These are phyloP conservation scores for Nymphicus hollandicus DNA, from an alignment of 2,113 vertebrate genomes.

Conservation along the genomic window DNA sequence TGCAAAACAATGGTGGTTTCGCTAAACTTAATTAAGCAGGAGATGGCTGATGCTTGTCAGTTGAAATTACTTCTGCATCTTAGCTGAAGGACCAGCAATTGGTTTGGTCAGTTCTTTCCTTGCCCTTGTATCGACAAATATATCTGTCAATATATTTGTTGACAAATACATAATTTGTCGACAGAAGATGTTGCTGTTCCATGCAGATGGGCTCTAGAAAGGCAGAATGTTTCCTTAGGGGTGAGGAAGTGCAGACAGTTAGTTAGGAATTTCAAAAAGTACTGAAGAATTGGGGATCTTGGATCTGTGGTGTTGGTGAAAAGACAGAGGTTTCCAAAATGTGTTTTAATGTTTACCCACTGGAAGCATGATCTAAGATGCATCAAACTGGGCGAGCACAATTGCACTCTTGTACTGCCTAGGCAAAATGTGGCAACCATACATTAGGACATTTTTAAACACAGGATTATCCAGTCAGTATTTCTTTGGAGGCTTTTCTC, in stretches of 20 bases:
- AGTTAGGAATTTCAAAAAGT: not conserved
- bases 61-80: not conserved
- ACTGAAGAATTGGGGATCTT: not conserved
- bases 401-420: not conserved
- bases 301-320: not conserved
- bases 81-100: not conserved
- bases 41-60: not conserved
- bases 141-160: not conserved
- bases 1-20: not conserved
- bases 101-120: not conserved
- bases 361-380: not conserved
- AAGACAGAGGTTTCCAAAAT: not conserved
- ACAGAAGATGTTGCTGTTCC: not conserved
- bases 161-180: not conserved
- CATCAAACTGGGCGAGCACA: not conserved
- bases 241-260: not conserved
- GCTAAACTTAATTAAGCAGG: not conserved
- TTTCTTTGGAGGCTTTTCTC: slow-evolving; percentile 18
- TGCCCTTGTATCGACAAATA: not conserved
- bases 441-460: not conserved
- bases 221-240: not conserved
- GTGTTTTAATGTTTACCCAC: not conserved
- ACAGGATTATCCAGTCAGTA: not conserved
- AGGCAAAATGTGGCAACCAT: not conserved
- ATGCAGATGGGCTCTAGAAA: not conserved